Conservation (phyloP, 2,113 vertebrate genomes). For the Nycticorax nycticorax region DNA sequence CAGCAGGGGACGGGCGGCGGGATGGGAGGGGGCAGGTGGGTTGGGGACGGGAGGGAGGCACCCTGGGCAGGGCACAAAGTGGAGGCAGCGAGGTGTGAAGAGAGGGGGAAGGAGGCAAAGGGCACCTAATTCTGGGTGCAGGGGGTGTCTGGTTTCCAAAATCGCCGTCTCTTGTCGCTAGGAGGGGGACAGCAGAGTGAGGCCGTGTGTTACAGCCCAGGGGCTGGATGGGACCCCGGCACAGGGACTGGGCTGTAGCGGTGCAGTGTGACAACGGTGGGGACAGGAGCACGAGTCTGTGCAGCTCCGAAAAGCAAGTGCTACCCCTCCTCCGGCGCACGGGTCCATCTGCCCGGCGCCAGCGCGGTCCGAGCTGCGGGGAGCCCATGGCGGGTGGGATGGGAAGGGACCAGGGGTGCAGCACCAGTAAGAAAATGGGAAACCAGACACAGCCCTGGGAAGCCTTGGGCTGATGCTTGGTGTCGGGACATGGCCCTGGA, state of each 20-base stretch:
- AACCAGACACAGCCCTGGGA: neutral
- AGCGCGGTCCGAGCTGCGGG: rapidly evolving
- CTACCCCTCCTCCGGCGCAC: neutral
- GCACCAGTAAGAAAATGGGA: neutral
- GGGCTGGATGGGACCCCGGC: neutral
- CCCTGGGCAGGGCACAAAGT: neutral
- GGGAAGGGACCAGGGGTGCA: neutral
- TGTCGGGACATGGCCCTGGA: neutral
- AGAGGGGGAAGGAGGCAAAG: neutral
- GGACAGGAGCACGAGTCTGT: neutral
- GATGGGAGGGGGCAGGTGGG: neutral
- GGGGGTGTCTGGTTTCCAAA: neutral
- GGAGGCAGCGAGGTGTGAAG: neutral
- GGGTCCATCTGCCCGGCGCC: neutral
- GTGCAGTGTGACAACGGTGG: neutral
- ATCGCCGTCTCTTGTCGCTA: neutral
- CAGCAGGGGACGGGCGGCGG: neutral
- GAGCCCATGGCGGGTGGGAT: neutral
- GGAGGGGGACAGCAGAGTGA: neutral
- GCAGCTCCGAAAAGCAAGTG: neutral
- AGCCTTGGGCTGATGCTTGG: slow-evolving; percentile 36
- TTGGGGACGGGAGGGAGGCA: neutral
- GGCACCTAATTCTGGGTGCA: neutral
- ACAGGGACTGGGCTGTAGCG: neutral
- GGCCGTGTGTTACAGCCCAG: neutral